phyloP scores from a whole-genome alignment of 2,888 invertebrate species.

The Microctonus aethiopoides region DNA sequence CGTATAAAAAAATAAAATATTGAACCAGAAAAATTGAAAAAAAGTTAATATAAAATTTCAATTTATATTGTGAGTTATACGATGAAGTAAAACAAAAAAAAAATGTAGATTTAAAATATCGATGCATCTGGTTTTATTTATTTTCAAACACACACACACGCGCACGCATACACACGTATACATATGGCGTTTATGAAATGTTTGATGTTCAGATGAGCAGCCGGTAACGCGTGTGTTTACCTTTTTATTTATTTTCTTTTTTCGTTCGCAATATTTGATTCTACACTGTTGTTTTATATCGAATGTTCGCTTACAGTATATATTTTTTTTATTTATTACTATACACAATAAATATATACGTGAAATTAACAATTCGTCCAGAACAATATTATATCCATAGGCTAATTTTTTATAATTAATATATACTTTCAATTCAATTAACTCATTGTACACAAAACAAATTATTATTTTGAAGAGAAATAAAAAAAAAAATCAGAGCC shows the following conservation, averaged over 20 bases:
- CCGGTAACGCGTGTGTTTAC: background rate
- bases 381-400: too few species aligned
- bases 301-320: background rate
- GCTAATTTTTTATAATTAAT: too few species aligned
- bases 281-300: background rate
- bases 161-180: too few species aligned
- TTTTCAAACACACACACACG: too few species aligned
- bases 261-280: background rate
- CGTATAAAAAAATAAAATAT: background rate
- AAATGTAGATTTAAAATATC: background rate
- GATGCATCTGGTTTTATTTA: background rate
- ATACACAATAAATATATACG: too few species aligned
- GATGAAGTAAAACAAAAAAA: background rate
- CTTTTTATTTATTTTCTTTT: too few species aligned
- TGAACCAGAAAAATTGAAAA: too few species aligned
- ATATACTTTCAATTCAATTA: too few species aligned
- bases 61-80: background rate
- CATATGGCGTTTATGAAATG: background rate
- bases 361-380: background rate
- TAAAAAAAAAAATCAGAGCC: too few species aligned
- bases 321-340: too few species aligned
- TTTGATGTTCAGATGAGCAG: background rate
- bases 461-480: too few species aligned
- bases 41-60: background rate
- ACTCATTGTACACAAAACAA: too few species aligned